Base-by-base conservation (phyloP, 2,797 vertebrate species). In the Enteromius anoplus region DNA sequence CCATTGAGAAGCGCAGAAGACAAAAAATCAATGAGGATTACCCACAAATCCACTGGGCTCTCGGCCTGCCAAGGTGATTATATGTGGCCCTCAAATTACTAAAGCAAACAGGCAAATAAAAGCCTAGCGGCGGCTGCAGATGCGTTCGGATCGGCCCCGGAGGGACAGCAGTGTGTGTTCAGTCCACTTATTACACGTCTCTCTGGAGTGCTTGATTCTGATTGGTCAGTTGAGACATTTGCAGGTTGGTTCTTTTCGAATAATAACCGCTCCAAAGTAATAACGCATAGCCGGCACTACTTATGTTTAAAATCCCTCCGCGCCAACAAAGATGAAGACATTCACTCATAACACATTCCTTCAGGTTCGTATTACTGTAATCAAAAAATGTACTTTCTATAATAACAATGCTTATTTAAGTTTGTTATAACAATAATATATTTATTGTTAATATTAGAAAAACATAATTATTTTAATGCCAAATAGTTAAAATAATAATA, bases 1-100 rank as follows among this genome's bases (percentile, higher is more conserved):
- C 78, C 49, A 78, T 62, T 26, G 81, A 78, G 87, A 68, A 42
- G 10, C 37, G 73, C 66, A 26, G 37, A 80, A 62, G 71, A 66
- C 62, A 42, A 83, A 71, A 68, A 88, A 88, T 87, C 83, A 85
- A 89, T 71, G 86, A 70, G 86, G 85, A 90, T 86, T 86, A 87
- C 47, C 45, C 83, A 85, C 84, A 85, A 87, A 89, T 87, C 87
- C 84, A 87, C 71, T 62, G 77, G 51, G 76, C 58, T 37, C 17
- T 58, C 78, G 29, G 75, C 75, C 75, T 66, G 79, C 83, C 81
- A 78, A 65, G 85, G 71, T 80, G 75, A 86, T 88, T 86, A 88
- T 62, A 85, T 70, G 60, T 76, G 75, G 84, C 85, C 82, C 68
- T 87, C 53, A 68, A 88, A 86, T 84, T 66, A 85, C 51, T 70